These are phyloP conservation scores for Sarcoramphus papa DNA, from an alignment of 2,797 vertebrate species.

Conservation along the genomic window DNA sequence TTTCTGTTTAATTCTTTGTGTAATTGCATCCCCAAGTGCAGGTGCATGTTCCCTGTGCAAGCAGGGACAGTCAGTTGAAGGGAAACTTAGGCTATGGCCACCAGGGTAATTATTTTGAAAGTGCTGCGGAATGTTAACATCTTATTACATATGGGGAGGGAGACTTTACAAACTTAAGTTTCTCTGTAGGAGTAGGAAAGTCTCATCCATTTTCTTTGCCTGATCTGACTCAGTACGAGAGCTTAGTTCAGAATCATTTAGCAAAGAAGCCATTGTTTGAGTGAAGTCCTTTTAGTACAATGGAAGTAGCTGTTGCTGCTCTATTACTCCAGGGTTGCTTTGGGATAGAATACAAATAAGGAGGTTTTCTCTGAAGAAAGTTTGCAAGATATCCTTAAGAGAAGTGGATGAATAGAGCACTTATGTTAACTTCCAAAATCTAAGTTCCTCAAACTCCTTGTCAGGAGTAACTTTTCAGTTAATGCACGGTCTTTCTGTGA, in stretches of 20 bases:
- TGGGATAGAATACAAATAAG: background rate
- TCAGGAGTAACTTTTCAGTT: background rate
- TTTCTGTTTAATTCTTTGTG: background rate
- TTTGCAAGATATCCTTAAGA: background rate
- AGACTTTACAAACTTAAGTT: background rate
- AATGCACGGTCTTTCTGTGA: background rate
- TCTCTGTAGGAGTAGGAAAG: background rate
- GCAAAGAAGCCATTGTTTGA: background rate
- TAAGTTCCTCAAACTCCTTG: background rate
- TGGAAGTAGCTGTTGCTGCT: background rate
- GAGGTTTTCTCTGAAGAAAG: background rate
- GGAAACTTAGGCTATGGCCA: background rate
- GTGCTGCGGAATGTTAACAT: background rate
- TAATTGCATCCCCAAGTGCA: background rate
- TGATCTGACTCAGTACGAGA: background rate
- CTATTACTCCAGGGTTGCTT: background rate
- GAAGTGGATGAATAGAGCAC: background rate
- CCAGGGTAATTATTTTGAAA: background rate
- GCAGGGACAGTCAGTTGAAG: background rate
- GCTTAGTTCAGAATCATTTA: background rate
- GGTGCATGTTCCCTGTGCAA: background rate
- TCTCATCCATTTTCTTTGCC: background rate
- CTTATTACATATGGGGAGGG: background rate
- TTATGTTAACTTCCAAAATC: background rate
- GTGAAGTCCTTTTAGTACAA: background rate